phyloP scores from a whole-genome alignment of 2,113 vertebrate genomes.

The Manacus vitellinus region DNA sequence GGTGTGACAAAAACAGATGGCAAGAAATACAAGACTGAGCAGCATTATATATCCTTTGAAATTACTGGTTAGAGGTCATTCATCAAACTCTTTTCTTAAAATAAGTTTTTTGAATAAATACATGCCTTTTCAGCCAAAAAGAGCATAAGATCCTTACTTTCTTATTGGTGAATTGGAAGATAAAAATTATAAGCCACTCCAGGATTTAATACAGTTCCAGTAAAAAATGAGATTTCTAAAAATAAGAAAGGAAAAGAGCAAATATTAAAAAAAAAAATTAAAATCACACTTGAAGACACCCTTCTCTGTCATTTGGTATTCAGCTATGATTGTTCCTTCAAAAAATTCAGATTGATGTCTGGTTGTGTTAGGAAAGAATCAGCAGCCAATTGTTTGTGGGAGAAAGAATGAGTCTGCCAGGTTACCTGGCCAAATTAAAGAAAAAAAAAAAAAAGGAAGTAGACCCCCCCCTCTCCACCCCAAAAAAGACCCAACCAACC shows the following conservation, averaged over 20 bases:
- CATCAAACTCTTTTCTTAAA: not conserved
- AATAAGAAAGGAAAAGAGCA: not conserved
- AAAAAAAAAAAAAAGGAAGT: not conserved
- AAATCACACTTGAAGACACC: not conserved
- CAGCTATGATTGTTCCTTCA: accelerated
- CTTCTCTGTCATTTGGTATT: not conserved
- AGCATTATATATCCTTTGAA: not conserved
- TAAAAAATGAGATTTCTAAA: not conserved
- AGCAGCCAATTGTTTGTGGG: not conserved
- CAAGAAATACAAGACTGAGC: not conserved
- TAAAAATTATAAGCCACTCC: not conserved
- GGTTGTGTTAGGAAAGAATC: not conserved
- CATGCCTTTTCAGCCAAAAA: not conserved
- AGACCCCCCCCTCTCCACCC: accelerated
- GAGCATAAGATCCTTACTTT: not conserved
- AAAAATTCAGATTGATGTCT: not conserved
- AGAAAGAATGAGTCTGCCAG: not conserved
- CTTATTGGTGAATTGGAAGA: not conserved
- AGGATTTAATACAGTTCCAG: not conserved
- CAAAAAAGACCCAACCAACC: not conserved
- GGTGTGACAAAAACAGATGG: not conserved
- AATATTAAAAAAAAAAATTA: not conserved
- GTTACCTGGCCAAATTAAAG: not conserved
- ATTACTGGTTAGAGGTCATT: not conserved
- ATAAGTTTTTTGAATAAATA: not conserved